Conservation (phyloP, 2,888 invertebrate species). For the Gastracanthus pulcherrimus region DNA sequence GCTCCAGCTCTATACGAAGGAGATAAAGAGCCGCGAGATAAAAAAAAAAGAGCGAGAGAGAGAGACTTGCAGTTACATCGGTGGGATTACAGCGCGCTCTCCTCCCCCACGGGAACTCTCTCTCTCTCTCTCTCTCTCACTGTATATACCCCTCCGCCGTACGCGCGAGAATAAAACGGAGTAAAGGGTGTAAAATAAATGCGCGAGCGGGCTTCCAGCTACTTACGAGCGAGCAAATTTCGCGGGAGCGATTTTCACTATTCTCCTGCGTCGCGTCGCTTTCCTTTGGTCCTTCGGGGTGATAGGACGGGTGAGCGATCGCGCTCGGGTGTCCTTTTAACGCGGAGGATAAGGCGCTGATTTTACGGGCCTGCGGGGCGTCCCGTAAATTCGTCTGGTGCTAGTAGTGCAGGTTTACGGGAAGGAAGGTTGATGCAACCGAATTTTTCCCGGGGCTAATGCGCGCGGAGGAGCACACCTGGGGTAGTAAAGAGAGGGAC, state of each 20-base stretch:
- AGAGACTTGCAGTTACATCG: conserved; percentile 16
- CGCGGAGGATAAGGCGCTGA: neutral
- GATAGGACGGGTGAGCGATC: conserved; percentile 4
- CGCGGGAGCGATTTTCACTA: conserved; percentile 38
- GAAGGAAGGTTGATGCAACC: neutral
- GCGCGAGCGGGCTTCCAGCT: too few relatives aligned
- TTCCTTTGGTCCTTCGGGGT: neutral
- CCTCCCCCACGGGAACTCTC: neutral
- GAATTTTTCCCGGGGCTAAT: neutral
- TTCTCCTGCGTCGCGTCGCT: neutral
- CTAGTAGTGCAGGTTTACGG: neutral
- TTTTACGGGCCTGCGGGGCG: neutral
- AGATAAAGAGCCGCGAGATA: conserved; percentile 48
- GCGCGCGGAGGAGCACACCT: too few relatives aligned
- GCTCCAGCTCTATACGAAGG: too few relatives aligned
- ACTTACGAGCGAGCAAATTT: neutral
- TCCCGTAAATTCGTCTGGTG: neutral
- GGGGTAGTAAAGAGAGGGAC: too few relatives aligned
- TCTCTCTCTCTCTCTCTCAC: too few relatives aligned
- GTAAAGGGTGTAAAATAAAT: neutral
- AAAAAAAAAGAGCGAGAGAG: conserved; percentile 20
- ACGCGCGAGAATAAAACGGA: neutral
- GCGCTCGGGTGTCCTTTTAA: neutral
- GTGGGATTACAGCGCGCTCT: conserved; percentile 23
- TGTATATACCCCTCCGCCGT: neutral